phyloP scores from a whole-genome alignment of 1,140 invertebrate species.

The Hestina assimilis region DNA sequence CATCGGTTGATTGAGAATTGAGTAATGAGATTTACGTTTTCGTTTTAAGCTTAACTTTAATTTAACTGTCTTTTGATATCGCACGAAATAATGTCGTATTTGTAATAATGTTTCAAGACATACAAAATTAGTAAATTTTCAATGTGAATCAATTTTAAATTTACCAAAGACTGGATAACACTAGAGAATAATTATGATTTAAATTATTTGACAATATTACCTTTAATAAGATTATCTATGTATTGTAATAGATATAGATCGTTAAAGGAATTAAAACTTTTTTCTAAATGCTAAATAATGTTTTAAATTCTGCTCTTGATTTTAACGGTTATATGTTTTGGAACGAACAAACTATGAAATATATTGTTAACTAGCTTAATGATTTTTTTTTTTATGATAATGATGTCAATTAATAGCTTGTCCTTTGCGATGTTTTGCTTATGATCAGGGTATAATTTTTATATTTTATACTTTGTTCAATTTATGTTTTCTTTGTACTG shows the following conservation, averaged over 20 bases:
- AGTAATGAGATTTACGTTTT: not conserved
- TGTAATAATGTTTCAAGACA: no score
- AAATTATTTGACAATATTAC: not conserved
- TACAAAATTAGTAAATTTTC: no score
- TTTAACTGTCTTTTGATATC: not conserved
- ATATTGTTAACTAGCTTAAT: not conserved
- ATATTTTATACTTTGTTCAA: not conserved
- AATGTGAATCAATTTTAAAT: no score
- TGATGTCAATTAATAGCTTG: not conserved
- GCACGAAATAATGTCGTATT: no score
- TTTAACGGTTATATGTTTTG: not conserved
- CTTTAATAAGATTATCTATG: not conserved
- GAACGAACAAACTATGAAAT: not conserved
- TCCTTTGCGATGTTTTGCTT: not conserved
- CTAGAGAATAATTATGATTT: conserved; percentile 9
- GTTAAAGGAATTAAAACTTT: no score
- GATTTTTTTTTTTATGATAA: not conserved
- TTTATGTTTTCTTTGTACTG: not conserved
- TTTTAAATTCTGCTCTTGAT: not conserved
- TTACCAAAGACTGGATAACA: conserved; percentile 32
- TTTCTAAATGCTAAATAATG: not conserved
- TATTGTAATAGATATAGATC: no score
- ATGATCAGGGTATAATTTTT: not conserved
- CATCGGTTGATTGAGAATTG: not conserved
- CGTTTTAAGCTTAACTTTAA: not conserved